A percentile compares a stretch with the other conserved stretches of the same genome.
Conservation (phyloP, 2,888 invertebrate species). For the Eudemis profundana region DNA sequence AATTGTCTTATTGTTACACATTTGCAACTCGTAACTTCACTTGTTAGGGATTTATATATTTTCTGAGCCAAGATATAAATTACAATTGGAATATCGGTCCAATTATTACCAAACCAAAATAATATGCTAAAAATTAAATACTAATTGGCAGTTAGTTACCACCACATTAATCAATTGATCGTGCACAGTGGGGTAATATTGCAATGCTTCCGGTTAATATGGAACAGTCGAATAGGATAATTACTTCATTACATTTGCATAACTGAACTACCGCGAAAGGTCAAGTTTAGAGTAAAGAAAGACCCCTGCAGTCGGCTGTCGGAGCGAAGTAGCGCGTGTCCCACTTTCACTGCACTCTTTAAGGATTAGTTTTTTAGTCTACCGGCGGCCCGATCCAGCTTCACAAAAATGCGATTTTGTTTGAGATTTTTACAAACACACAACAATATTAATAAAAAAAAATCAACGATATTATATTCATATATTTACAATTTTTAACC, state of each 20-base stretch:
- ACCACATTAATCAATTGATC: neutral
- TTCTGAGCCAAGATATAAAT: too few species aligned
- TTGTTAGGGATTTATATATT: too few species aligned
- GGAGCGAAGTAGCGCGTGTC: conserved; percentile 38
- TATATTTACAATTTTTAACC: too few species aligned
- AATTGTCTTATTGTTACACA: too few species aligned
- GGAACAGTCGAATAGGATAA: conserved; percentile 44
- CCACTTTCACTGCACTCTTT: conserved; percentile 46
- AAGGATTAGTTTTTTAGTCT: neutral
- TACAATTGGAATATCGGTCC: too few species aligned
- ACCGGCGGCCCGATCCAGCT: too few species aligned
- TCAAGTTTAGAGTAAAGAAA: conserved; percentile 54
- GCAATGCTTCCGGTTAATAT: conserved; percentile 49
- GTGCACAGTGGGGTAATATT: conserved; percentile 4
- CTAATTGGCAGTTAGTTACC: neutral
- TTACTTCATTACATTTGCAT: conserved; percentile 50
- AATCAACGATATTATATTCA: too few species aligned
- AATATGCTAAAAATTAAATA: neutral
- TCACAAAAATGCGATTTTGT: too few species aligned
- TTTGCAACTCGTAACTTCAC: too few species aligned
- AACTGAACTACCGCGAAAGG: conserved; percentile 51
- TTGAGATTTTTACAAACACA: too few species aligned
- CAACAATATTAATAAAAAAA: too few species aligned
- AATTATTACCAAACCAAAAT: neutral
- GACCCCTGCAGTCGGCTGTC: conserved; percentile 1